phyloP scores from a whole-genome alignment of 2,113 vertebrate genomes.

The Macquaria ambigua region DNA sequence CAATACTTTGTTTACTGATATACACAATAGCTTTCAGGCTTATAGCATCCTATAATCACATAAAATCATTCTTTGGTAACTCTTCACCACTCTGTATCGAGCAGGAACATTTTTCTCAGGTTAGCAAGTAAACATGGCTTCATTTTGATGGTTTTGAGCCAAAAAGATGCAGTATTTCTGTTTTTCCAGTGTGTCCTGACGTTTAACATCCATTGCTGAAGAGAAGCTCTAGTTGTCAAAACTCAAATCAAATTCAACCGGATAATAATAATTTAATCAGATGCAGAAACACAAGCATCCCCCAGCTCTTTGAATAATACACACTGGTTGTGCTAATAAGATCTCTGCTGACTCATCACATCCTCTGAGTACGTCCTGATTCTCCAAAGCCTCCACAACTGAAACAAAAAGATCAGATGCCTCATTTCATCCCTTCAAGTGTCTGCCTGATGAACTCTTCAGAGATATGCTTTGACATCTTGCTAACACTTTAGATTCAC shows the following conservation, averaged over 20 bases:
- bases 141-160: neutral
- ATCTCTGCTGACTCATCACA: constrained; percentile 69
- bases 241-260: constrained; percentile 41
- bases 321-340: constrained; percentile 63
- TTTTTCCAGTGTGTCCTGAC: neutral
- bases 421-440: constrained; percentile 63
- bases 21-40: neutral
- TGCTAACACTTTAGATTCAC: constrained; percentile 16
- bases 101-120: neutral
- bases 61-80: neutral
- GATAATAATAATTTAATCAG: constrained; percentile 62
- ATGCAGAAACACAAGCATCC: constrained; percentile 46
- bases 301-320: constrained; percentile 58
- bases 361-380: constrained; percentile 44
- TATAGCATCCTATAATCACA: neutral
- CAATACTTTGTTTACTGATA: neutral
- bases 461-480: constrained; percentile 54
- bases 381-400: constrained; percentile 54
- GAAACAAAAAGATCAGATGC: constrained; percentile 68
- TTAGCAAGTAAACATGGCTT: neutral
- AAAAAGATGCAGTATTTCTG: neutral
- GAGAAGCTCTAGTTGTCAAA: constrained; percentile 32
- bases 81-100: neutral
- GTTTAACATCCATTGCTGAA: constrained; percentile 1
- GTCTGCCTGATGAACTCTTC: constrained; percentile 51